Evolutionary conservation across 2,888 invertebrate genomes (phyloP).

Genomic region (Eupithecia centaureata): DNA sequence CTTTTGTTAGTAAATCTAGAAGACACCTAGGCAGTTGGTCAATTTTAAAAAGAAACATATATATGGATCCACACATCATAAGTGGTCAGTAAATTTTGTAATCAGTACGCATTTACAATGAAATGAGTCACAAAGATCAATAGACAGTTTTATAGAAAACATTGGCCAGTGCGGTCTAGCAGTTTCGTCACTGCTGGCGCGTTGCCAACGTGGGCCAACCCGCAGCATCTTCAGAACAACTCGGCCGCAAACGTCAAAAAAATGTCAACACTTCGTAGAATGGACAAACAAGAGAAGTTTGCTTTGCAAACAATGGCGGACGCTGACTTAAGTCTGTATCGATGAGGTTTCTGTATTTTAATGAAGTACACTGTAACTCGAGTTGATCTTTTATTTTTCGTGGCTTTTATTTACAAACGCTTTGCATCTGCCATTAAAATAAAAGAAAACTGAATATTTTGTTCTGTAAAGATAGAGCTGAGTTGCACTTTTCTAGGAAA

Average conservation of each 20-base stretch:
- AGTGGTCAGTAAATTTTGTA: conserved; percentile 8
- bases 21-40: not conserved
- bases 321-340: conserved; percentile 26
- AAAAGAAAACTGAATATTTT: not conserved
- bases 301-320: conserved; percentile 48
- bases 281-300: conserved; percentile 53
- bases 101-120: conserved; percentile 14
- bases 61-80: not conserved
- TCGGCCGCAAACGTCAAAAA: conserved; percentile 47
- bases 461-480: not conserved
- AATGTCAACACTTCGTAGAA: conserved; percentile 55
- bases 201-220: conserved; percentile 51
- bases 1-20: not conserved
- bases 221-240: conserved; percentile 49
- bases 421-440: not conserved
- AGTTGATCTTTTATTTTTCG: conserved; percentile 22
- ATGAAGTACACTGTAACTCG: conserved; percentile 21
- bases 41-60: not conserved
- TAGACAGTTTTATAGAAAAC: conserved; percentile 44
- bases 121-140: conserved; percentile 37
- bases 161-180: conserved; percentile 50
- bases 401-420: conserved; percentile 15
- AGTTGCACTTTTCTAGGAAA: conserved; percentile 10
- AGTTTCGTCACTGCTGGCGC: conserved; percentile 65
- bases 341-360: conserved; percentile 28